Conservation (phyloP, 2,888 invertebrate species). For the Microdon myrmicae region DNA sequence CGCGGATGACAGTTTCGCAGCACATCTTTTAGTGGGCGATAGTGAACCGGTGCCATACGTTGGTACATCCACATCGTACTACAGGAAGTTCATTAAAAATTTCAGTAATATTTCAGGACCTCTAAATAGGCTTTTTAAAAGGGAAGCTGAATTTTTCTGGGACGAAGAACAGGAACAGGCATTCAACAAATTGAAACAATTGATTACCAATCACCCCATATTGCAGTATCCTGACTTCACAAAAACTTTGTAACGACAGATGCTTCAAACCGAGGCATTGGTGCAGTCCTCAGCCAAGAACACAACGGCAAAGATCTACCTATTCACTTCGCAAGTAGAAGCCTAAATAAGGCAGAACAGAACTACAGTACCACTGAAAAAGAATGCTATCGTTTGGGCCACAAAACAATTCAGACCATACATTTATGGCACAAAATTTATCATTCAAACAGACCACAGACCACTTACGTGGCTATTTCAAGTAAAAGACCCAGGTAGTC, state of each 20-base stretch:
- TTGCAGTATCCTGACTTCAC: slow-evolving; percentile 24
- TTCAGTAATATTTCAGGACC: slow-evolving; percentile 7
- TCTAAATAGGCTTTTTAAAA: neutral
- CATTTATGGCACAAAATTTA: slow-evolving; percentile 1
- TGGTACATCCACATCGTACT: too few species aligned
- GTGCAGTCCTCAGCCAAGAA: slow-evolving; percentile 55
- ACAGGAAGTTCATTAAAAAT: slow-evolving; percentile 4
- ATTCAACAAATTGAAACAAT: slow-evolving; percentile 2
- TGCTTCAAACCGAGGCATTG: slow-evolving; percentile 55
- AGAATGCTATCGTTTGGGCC: slow-evolving; percentile 59
- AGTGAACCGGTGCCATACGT: too few species aligned
- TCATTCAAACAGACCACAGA: slow-evolving; percentile 11
- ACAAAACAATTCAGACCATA: slow-evolving; percentile 53
- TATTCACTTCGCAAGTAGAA: slow-evolving; percentile 56
- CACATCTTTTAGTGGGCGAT: too few species aligned
- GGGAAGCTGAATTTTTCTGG: neutral
- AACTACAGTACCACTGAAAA: slow-evolving; percentile 59
- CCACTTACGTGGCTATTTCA: slow-evolving; percentile 8
- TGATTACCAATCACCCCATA: neutral
- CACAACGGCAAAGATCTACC: slow-evolving; percentile 44
- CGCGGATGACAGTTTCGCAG: too few species aligned
- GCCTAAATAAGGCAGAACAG: slow-evolving; percentile 44
- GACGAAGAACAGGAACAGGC: neutral
- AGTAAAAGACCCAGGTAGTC: slow-evolving; percentile 8
- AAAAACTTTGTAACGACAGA: slow-evolving; percentile 54